Conservation (phyloP, 2,888 invertebrate genomes). For the Allygus modestus region DNA sequence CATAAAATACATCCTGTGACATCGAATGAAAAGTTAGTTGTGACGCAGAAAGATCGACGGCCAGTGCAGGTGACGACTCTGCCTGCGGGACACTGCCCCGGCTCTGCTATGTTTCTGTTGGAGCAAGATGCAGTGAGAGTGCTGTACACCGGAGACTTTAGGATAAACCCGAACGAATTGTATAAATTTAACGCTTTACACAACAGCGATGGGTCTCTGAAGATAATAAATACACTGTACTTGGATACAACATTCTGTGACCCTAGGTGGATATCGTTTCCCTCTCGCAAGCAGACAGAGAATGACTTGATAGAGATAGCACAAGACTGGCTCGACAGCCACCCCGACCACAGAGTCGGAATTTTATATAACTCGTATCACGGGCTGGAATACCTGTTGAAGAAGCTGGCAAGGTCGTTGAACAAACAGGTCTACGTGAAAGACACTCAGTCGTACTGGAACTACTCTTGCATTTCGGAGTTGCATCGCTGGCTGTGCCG, state of each 20-base stretch:
- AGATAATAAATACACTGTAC: conserved; percentile 14
- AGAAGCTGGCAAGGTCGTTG: neutral
- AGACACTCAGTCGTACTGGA: neutral
- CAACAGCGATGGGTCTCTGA: neutral
- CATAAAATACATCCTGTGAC: neutral
- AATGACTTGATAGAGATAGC: neutral
- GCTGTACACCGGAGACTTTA: conserved; percentile 26
- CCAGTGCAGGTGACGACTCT: neutral
- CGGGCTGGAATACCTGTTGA: conserved; percentile 23
- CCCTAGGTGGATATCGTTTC: conserved; percentile 32
- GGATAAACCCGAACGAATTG: conserved; percentile 17
- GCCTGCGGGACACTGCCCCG: conserved; percentile 10
- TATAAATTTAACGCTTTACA: conserved; percentile 29
- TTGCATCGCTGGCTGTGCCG: neutral
- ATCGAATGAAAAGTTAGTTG: neutral
- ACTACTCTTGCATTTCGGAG: neutral
- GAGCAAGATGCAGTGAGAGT: neutral
- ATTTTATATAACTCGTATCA: conserved; percentile 28
- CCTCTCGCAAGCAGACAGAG: conserved; percentile 20
- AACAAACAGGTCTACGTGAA: neutral
- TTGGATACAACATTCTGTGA: conserved; percentile 46
- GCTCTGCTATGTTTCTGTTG: conserved; percentile 17
- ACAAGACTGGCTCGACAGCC: neutral
- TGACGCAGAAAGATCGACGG: neutral
- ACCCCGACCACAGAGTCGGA: neutral